Conservation (phyloP, 2,888 invertebrate genomes). For the Dicranocentrus wangi region DNA sequence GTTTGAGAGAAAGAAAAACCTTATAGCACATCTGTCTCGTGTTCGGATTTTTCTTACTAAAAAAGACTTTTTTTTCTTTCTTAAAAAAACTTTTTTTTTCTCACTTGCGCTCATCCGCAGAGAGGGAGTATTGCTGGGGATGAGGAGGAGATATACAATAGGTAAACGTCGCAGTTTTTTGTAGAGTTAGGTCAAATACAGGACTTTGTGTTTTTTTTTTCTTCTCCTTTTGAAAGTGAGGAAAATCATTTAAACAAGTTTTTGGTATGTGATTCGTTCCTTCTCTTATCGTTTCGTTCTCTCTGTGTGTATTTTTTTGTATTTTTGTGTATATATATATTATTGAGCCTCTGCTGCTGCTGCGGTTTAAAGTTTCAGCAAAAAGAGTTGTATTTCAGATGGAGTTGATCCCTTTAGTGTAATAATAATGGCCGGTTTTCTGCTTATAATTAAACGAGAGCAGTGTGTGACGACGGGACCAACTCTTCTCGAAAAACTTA, state of each 20-base stretch:
- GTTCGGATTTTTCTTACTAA: not conserved
- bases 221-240: not conserved
- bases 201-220: conserved; percentile 27
- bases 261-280: not conserved
- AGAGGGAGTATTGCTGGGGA: too few species aligned
- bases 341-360: conserved; percentile 45
- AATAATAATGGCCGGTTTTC: conserved; percentile 60
- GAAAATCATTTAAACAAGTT: conserved; percentile 1
- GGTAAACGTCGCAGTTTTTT: not conserved
- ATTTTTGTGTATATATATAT: conserved; percentile 26
- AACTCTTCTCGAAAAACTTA: conserved; percentile 34
- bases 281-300: too few species aligned
- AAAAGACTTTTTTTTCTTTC: conserved; percentile 1
- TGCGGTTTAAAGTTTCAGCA: conserved; percentile 57
- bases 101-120: too few species aligned
- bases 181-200: conserved; percentile 32
- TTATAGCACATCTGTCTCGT: conserved; percentile 5
- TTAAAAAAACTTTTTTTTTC: not conserved
- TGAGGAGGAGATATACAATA: too few species aligned
- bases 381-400: conserved; percentile 61
- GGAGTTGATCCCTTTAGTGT: conserved; percentile 56
- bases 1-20: too few species aligned
- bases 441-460: conserved; percentile 64
- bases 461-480: conserved; percentile 39
- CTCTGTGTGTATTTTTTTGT: too few species aligned